phyloP scores from a whole-genome alignment of 2,797 vertebrate species.

The Pogoniulus pusillus region DNA sequence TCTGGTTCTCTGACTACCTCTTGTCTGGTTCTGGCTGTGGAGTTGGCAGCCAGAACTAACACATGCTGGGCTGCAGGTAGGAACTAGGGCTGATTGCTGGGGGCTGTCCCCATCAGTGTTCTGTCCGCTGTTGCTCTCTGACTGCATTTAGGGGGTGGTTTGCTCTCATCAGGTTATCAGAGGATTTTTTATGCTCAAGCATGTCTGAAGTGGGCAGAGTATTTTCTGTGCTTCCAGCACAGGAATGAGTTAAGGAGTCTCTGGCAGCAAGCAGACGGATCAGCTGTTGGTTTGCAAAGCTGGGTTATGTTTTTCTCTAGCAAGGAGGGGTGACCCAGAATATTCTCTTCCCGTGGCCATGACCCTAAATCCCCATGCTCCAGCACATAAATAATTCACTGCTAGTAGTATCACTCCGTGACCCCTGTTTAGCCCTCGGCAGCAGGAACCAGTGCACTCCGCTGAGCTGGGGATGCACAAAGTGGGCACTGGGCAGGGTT shows the following conservation, averaged over 20 bases:
- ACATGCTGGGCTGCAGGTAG: not conserved
- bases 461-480: not conserved
- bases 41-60: not conserved
- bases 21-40: not conserved
- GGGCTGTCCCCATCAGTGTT: fast-evolving
- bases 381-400: conserved; percentile 12
- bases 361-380: not conserved
- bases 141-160: not conserved
- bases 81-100: not conserved
- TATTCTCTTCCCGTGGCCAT: not conserved
- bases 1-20: not conserved
- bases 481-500: not conserved
- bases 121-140: not conserved
- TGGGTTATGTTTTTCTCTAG: not conserved
- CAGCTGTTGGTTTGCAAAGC: not conserved
- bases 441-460: not conserved
- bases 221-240: not conserved
- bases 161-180: not conserved
- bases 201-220: not conserved
- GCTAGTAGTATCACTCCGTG: not conserved
- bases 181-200: not conserved
- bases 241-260: not conserved
- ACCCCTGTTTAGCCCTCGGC: conserved; percentile 1
- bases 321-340: not conserved
- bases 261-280: not conserved